phyloP scores from a whole-genome alignment of 2,888 invertebrate species.

The Mayetiola destructor region DNA sequence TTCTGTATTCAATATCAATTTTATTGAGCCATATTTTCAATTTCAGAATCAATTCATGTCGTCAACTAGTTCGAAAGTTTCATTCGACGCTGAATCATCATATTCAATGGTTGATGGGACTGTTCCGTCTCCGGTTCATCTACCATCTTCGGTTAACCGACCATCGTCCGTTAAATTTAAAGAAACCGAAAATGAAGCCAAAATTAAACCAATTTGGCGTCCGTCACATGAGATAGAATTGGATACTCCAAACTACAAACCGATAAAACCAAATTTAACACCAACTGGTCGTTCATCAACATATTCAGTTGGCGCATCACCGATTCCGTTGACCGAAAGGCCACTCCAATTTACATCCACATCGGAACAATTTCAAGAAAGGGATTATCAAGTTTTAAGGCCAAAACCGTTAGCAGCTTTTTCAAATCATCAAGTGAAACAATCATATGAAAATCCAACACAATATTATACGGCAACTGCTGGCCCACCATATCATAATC shows the following conservation, averaged over 20 bases:
- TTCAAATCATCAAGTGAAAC: constrained; percentile 40
- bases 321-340: constrained; percentile 42
- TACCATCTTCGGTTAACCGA: too few relatives aligned
- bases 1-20: too few relatives aligned
- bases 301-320: constrained; percentile 36
- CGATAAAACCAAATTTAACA: constrained; percentile 43
- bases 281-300: constrained; percentile 37
- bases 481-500: constrained; percentile 43
- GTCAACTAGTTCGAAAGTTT: not conserved
- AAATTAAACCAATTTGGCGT: constrained; percentile 47
- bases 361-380: constrained; percentile 30
- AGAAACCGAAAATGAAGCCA: constrained; percentile 55
- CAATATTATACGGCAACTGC: constrained; percentile 43
- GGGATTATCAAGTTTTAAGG: constrained; percentile 36
- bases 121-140: too few relatives aligned
- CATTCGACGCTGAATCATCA: not conserved
- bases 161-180: constrained; percentile 29
- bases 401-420: constrained; percentile 40
- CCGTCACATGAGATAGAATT: constrained; percentile 33
- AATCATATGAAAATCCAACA: constrained; percentile 34
- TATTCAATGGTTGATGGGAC: not conserved
- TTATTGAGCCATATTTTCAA: too few relatives aligned
- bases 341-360: constrained; percentile 32
- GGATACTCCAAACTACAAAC: constrained; percentile 41
- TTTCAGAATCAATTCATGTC: constrained; percentile 6